These are phyloP conservation scores for Cyclura pinguis DNA, from an alignment of 2,797 vertebrate genomes.

Conservation along the genomic window DNA sequence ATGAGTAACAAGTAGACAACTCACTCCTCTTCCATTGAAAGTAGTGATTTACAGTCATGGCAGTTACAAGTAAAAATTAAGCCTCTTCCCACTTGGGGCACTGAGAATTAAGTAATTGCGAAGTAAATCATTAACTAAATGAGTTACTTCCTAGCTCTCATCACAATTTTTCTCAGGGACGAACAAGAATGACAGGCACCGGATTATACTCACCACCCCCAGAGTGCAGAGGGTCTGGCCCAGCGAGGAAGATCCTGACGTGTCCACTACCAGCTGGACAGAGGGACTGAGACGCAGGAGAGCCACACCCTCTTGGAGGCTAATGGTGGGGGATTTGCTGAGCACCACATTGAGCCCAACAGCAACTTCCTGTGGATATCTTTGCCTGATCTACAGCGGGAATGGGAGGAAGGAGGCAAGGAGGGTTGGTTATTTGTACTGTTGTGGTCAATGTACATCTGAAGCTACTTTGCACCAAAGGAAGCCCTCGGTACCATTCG, in stretches of 20 bases:
- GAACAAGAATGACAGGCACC: background rate
- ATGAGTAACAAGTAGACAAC: too few species aligned
- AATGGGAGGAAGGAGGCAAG: background rate
- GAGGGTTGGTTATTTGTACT: too few species aligned
- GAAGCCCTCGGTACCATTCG: too few species aligned
- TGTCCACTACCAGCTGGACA: conserved; percentile 44
- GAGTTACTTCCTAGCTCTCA: too few species aligned
- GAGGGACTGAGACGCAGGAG: conserved; percentile 43
- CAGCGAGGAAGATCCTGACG: conserved; percentile 47
- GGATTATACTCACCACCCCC: conserved; percentile 55
- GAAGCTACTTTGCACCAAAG: background rate
- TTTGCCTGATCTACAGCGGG: conserved; percentile 44
- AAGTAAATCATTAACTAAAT: too few species aligned
- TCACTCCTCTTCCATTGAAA: too few species aligned
- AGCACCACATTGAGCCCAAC: conserved; percentile 61
- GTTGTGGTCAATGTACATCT: background rate
- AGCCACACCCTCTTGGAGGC: background rate
- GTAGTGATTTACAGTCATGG: too few species aligned
- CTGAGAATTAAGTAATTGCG: too few species aligned
- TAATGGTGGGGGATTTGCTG: background rate
- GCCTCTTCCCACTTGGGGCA: too few species aligned
- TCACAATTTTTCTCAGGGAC: too few species aligned
- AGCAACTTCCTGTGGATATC: conserved; percentile 41
- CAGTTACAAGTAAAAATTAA: too few species aligned
- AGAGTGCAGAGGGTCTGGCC: conserved; percentile 61